Percentiles rank a stretch among this genome's conserved stretches.
phyloP scores from a whole-genome alignment of 2,888 invertebrate species.

The Euproctis similis region DNA sequence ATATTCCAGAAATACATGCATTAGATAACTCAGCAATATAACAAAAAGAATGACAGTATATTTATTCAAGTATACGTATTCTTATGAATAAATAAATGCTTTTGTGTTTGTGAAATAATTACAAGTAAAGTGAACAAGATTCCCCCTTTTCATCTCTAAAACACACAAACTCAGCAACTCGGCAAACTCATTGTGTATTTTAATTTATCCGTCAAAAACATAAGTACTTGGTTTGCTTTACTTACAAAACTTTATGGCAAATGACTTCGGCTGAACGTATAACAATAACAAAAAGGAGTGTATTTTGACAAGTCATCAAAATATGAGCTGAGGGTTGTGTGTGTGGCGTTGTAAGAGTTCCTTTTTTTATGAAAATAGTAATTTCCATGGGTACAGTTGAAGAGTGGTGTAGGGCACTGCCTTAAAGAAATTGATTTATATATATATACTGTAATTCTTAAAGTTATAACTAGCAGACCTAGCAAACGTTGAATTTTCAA shows the following conservation, averaged over 20 bases:
- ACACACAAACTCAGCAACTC: slow-evolving; percentile 6
- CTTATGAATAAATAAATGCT: not conserved
- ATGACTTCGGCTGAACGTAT: slow-evolving; percentile 4
- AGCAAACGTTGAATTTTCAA: no score
- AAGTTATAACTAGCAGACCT: no score
- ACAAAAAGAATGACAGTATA: no score
- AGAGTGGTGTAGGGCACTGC: no score
- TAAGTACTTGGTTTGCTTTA: slow-evolving; percentile 2
- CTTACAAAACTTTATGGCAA: slow-evolving; percentile 1
- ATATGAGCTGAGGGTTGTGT: not conserved
- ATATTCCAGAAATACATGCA: no score
- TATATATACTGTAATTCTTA: no score
- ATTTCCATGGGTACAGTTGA: no score
- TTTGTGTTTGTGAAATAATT: not conserved
- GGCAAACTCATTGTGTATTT: slow-evolving; percentile 17
- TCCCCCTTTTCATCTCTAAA: not conserved
- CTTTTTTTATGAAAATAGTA: not conserved
- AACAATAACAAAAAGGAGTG: slow-evolving; percentile 4
- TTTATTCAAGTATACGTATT: not conserved
- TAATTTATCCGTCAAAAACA: slow-evolving; percentile 21
- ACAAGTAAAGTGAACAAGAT: not conserved
- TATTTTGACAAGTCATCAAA: slow-evolving; percentile 1
- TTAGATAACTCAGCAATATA: no score
- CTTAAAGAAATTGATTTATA: no score
- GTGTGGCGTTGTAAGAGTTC: not conserved